Evolutionary conservation across 2,888 invertebrate species (phyloP), one percentile per base, ranked within the genome.

Genomic region (Brachylomia viminalis): DNA sequence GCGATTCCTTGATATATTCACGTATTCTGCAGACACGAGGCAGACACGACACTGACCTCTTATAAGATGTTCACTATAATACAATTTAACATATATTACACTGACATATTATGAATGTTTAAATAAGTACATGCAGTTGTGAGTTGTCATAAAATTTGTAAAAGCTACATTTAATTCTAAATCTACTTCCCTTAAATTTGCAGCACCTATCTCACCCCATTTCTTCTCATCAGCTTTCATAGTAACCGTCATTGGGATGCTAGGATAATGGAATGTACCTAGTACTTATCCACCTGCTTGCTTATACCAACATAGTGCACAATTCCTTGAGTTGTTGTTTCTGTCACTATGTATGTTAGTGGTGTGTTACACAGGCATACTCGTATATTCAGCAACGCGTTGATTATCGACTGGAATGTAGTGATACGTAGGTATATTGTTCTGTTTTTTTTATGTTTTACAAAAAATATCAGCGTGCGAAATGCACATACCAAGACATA

Each of bases 1-100:
- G 86, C 87, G 82, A 90, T 91, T 92, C 89, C 86, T 89, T 89
- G 91, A 92, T 90, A 91, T 92, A 91, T 92, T 90, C 91, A 90
- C 90, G 90, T 91, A 90, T 91, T 89, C 85, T 82, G 85, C 84
- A 88, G 88, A 89, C 90, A 87, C 86, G 84, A 88, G 87, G 82
- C 79, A 85, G 87, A 87, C 87, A 87, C 87, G 86, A 87, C 83
- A 87, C 77, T 84, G 87, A 87, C 84, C 87, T 79, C 77, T 86
- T 85, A 71, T 83, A 82, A 79, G 62, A 79, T 85, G 69, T 72
- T 74, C 62, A 65, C 75, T 38, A 80, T 74, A 65, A 61, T 73
- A 65, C 47, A 83, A 61, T 67, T 64, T 72, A 58, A 64, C 59
- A 61, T 72, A 72, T 61, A 70, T 79, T 61, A 72, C 8, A 56